phyloP scores from a whole-genome alignment of 2,797 vertebrate species.

The Cynopterus sphinx region DNA sequence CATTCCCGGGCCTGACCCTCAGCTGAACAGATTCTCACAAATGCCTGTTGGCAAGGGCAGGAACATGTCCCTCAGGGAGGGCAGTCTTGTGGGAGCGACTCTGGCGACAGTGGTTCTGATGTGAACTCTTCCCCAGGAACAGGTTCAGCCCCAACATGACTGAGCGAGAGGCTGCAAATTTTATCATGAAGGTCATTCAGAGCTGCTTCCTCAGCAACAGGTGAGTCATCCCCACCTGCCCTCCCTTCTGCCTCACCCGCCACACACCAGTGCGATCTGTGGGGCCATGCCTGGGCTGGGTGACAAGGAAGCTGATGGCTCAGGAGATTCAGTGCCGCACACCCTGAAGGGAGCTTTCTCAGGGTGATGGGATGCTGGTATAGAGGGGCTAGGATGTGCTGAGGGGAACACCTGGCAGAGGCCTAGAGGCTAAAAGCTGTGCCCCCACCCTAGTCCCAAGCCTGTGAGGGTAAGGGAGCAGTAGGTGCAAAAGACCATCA shows the following conservation, averaged over 20 bases:
- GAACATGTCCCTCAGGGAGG: rapidly evolving
- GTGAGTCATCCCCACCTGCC: slow-evolving; percentile 61
- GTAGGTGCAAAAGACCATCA: background rate
- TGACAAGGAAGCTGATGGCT: background rate
- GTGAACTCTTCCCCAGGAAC: slow-evolving; percentile 84
- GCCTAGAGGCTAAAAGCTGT: background rate
- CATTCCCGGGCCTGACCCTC: background rate
- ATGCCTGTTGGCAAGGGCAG: background rate
- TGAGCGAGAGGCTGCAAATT: slow-evolving; percentile 96
- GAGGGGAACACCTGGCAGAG: background rate
- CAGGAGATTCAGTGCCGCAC: too few relatives aligned
- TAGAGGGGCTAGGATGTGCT: background rate
- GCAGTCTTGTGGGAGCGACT: background rate
- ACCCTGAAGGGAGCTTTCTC: background rate
- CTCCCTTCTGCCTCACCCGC: rapidly evolving
- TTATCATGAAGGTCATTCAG: slow-evolving; percentile 98
- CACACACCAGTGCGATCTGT: rapidly evolving
- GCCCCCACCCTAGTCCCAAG: background rate
- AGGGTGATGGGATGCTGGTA: background rate
- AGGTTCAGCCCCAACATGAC: slow-evolving; percentile 98
- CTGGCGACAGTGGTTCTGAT: background rate
- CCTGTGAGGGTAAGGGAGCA: background rate
- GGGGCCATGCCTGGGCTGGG: background rate
- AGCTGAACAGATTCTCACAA: background rate
- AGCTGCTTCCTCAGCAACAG: slow-evolving; percentile 99